phyloP scores from a whole-genome alignment of 1,140 invertebrate genomes.

The Sycobia sp. region DNA sequence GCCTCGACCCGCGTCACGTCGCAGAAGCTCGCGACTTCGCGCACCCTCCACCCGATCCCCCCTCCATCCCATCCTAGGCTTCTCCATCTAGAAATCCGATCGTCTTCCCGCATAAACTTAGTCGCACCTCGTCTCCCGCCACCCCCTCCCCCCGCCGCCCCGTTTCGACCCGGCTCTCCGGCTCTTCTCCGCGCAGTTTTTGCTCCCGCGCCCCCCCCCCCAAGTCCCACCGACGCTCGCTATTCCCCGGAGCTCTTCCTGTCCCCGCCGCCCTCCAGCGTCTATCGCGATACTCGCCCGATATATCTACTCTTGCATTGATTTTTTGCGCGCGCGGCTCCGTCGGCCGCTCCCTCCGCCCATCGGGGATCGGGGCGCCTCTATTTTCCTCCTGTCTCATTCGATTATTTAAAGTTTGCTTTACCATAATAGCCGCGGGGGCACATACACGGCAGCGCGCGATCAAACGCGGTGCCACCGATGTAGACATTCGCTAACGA shows the following conservation, averaged over 20 bases:
- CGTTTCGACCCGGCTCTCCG: background rate
- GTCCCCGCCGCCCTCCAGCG: no score
- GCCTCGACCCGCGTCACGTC: background rate
- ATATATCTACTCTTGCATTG: background rate
- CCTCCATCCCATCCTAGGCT: background rate
- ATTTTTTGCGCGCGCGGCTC: constrained; percentile 2
- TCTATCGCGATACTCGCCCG: background rate
- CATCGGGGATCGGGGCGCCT: no score
- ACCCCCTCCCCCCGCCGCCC: background rate
- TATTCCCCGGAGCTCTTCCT: background rate
- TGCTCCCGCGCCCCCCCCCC: no score
- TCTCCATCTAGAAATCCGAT: constrained; percentile 17
- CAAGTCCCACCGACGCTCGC: no score
- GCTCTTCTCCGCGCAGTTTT: background rate
- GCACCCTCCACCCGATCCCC: background rate
- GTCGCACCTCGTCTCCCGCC: background rate
- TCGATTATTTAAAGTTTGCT: background rate
- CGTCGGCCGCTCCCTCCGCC: no score
- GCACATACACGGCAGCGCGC: no score
- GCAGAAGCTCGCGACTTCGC: background rate
- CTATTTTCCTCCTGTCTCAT: background rate
- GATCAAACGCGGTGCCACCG: background rate
- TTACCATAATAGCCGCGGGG: no score
- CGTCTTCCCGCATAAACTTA: constrained; percentile 15
- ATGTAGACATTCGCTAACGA: background rate